These are phyloP conservation scores for Caenorhabditis virilis DNA, from an alignment of 2,888 invertebrate genomes.

Conservation along the genomic window DNA sequence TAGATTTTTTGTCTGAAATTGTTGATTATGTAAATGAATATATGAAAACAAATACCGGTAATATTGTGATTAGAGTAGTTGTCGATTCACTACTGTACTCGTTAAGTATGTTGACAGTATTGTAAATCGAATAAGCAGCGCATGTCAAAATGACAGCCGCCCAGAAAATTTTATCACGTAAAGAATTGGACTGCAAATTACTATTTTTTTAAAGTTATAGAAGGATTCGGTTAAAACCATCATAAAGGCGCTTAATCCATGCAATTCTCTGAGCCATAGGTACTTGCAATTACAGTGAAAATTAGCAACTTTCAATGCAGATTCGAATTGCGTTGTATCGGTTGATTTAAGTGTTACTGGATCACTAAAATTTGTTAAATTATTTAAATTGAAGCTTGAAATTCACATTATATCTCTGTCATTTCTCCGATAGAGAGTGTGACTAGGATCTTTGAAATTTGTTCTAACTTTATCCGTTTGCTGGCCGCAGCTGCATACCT, in stretches of 20 bases:
- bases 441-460: no score
- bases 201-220: not conserved
- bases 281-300: slow-evolving; percentile 47
- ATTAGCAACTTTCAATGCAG: slow-evolving; percentile 30
- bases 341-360: slow-evolving; percentile 14
- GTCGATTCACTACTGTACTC: slow-evolving; percentile 38
- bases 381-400: no score
- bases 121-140: slow-evolving; percentile 32
- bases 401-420: no score
- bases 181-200: no score
- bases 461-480: no score
- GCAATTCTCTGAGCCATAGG: slow-evolving; percentile 45
- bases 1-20: slow-evolving; percentile 18
- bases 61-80: slow-evolving; percentile 36
- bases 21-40: not conserved
- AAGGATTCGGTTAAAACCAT: slow-evolving; percentile 31
- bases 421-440: no score
- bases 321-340: slow-evolving; percentile 19
- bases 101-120: slow-evolving; percentile 32
- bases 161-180: slow-evolving; percentile 9
- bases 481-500: no score
- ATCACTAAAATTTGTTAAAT: no score
- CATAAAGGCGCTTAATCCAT: slow-evolving; percentile 44
- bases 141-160: slow-evolving; percentile 35
- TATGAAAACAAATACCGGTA: slow-evolving; percentile 20